Evolutionary conservation across 2,888 invertebrate genomes (phyloP).

Genomic region (Cephonodes hylas): DNA sequence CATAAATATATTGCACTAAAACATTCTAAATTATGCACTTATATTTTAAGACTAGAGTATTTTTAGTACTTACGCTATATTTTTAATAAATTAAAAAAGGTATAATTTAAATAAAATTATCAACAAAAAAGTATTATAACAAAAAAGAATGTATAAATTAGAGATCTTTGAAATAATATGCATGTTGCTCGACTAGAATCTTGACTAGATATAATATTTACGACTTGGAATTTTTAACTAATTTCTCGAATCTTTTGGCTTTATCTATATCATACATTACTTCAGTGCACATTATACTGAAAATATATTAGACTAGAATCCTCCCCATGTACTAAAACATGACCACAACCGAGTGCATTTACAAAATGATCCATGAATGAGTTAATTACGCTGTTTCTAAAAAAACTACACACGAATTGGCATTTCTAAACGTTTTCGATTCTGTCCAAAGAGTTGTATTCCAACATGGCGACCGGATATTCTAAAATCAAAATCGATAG

Average conservation of each 20-base stretch:
- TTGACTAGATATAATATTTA: neutral
- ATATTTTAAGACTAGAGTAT: slow-evolving; percentile 41
- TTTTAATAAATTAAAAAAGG: slow-evolving; percentile 34
- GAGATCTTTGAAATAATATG: slow-evolving; percentile 25
- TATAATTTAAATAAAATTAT: slow-evolving; percentile 24
- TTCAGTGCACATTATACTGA: neutral
- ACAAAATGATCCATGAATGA: neutral
- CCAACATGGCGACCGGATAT: neutral
- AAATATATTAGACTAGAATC: neutral
- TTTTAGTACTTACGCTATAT: slow-evolving; percentile 32
- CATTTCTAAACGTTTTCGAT: neutral
- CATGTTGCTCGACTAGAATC: neutral
- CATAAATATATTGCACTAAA: slow-evolving; percentile 69
- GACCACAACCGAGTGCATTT: neutral
- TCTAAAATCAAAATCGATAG: no score
- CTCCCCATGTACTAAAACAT: no score
- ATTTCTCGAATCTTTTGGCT: neutral
- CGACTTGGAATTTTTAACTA: neutral
- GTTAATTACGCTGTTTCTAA: no score
- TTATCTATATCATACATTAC: slow-evolving; percentile 5
- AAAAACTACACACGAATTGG: neutral
- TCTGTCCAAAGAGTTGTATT: neutral
- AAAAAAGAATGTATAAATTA: slow-evolving; percentile 32
- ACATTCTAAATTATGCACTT: slow-evolving; percentile 34
- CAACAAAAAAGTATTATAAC: slow-evolving; percentile 37